Conservation (phyloP, 2,888 invertebrate species). For the Yponomeuta evonymella region DNA sequence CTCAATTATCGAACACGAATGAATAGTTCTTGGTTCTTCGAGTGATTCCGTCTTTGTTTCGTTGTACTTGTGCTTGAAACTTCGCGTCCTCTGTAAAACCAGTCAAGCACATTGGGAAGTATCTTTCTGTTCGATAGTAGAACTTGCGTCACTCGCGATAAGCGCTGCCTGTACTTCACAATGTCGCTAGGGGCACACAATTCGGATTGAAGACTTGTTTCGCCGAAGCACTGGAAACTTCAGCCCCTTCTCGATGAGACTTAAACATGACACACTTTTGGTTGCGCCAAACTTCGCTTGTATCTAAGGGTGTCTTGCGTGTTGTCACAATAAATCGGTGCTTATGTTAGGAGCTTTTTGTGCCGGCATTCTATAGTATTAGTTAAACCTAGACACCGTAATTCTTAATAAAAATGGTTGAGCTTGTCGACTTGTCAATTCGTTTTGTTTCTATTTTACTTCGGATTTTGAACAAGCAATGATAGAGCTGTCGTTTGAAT, state of each 20-base stretch:
- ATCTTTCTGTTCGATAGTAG: not conserved
- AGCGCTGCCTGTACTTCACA: not conserved
- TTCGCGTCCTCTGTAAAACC: not conserved
- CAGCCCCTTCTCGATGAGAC: not conserved
- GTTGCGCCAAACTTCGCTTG: not conserved
- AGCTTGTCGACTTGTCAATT: too few relatives aligned
- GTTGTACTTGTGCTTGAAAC: not conserved
- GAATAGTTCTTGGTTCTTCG: not conserved
- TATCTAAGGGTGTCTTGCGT: not conserved
- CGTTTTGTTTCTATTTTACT: too few relatives aligned
- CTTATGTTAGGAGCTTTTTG: too few relatives aligned
- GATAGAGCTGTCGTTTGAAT: too few relatives aligned
- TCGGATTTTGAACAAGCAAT: too few relatives aligned
- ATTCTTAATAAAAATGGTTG: too few relatives aligned
- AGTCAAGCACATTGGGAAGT: not conserved
- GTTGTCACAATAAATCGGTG: too few relatives aligned
- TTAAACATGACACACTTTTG: not conserved
- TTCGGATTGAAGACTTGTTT: not conserved
- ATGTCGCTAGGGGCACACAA: not conserved
- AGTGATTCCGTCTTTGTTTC: not conserved
- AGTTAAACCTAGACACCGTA: too few relatives aligned
- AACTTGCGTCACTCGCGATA: not conserved
- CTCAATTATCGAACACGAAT: not conserved
- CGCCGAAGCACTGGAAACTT: not conserved
- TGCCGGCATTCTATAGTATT: too few relatives aligned